Percentiles rank a stretch among this genome's conserved stretches.
phyloP scores from a whole-genome alignment of 2,888 invertebrate species.

The Timema cristinae region DNA sequence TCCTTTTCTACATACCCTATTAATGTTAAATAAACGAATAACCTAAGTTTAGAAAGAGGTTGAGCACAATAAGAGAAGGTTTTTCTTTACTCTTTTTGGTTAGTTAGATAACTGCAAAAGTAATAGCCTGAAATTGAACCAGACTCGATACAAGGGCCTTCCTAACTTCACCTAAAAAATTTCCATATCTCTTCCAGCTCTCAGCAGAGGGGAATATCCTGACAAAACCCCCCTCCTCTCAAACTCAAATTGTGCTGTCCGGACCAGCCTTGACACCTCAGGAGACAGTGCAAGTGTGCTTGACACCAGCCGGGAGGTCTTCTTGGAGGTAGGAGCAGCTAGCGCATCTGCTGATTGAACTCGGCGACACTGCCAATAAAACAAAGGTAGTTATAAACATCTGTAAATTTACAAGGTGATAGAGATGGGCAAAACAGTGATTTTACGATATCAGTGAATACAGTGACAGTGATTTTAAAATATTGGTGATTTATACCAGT shows the following conservation, averaged over 20 bases:
- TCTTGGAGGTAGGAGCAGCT: conserved; percentile 35
- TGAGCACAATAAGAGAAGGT: too few relatives aligned
- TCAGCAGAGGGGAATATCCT: conserved; percentile 86
- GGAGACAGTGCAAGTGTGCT: conserved; percentile 52
- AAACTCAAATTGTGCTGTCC: conserved; percentile 73
- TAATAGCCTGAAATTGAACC: conserved; percentile 24
- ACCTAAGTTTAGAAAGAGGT: too few relatives aligned
- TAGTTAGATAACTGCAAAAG: conserved; percentile 19
- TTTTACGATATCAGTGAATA: too few relatives aligned
- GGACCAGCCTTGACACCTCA: conserved; percentile 75
- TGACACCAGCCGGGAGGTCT: conserved; percentile 37
- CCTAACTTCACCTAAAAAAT: conserved; percentile 60
- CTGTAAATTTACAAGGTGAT: too few relatives aligned
- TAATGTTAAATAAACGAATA: too few relatives aligned
- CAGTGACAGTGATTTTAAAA: too few relatives aligned
- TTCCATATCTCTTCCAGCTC: conserved; percentile 79
- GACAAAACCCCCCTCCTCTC: conserved; percentile 79
- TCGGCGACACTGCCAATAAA: conserved; percentile 56
- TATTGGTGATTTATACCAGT: too few relatives aligned
- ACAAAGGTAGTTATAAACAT: background rate
- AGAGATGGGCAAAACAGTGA: too few relatives aligned
- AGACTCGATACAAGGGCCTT: too few relatives aligned
- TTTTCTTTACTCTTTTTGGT: background rate
- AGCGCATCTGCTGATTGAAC: conserved; percentile 71
- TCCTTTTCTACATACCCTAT: too few relatives aligned